phyloP scores from a whole-genome alignment of 2,888 invertebrate genomes.

The Hydrotaea cyrtoneurina region DNA sequence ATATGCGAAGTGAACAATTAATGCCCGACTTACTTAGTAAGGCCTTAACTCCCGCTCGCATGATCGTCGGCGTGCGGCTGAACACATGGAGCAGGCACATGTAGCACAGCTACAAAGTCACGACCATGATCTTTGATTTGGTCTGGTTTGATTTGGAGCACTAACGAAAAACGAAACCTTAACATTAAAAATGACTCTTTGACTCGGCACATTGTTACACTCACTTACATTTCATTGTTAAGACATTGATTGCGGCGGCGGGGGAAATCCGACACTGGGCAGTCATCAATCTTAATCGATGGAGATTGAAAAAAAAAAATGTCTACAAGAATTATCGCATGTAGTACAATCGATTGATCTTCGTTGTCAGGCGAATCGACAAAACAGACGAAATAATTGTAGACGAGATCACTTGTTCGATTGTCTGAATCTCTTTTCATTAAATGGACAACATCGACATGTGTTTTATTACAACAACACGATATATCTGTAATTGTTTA shows the following conservation, averaged over 20 bases:
- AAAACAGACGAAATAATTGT: slow-evolving; percentile 9
- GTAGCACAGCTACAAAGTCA: slow-evolving; percentile 57
- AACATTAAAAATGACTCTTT: slow-evolving; percentile 56
- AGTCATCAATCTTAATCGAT: slow-evolving; percentile 21
- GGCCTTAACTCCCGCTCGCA: slow-evolving; percentile 22
- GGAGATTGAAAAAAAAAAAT: slow-evolving; percentile 5
- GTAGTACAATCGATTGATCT: not conserved
- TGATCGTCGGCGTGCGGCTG: not conserved
- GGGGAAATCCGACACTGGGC: not conserved
- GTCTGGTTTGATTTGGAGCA: slow-evolving; percentile 26
- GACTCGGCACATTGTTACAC: slow-evolving; percentile 28
- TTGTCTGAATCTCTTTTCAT: not conserved
- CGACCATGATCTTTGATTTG: slow-evolving; percentile 66
- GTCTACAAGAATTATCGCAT: slow-evolving; percentile 19
- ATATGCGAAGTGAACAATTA: slow-evolving; percentile 25
- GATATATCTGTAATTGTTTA: slow-evolving; percentile 1
- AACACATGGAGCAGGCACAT: not conserved
- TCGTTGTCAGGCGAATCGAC: not conserved
- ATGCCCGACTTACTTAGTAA: not conserved
- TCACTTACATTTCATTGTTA: slow-evolving; percentile 24
- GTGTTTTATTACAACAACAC: not conserved
- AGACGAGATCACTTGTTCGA: slow-evolving; percentile 21
- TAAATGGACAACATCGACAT: slow-evolving; percentile 1
- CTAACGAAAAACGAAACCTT: slow-evolving; percentile 52
- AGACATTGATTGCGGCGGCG: not conserved